Conservation (phyloP, 1,140 invertebrate genomes). For the Papilio machaon region DNA sequence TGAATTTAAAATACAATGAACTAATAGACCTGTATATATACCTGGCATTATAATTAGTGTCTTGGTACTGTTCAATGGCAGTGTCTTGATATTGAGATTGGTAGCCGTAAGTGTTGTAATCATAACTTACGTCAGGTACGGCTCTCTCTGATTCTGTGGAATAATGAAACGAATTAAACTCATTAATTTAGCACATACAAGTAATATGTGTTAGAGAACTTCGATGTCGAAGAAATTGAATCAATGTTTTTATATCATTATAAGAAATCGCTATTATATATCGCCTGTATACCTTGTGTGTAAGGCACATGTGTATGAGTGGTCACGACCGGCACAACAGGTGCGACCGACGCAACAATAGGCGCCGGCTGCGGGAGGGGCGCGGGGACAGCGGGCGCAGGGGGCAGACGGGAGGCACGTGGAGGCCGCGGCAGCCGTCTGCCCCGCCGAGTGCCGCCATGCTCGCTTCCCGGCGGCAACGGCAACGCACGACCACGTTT, state of each 20-base stretch:
- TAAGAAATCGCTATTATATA: too few species aligned
- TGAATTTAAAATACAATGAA: neutral
- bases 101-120: slow-evolving; percentile 64
- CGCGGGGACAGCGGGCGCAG: slow-evolving; percentile 42
- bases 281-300: slow-evolving; percentile 53
- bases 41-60: slow-evolving; percentile 73
- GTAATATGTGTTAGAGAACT: too few species aligned
- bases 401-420: slow-evolving; percentile 37
- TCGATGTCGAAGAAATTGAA: too few species aligned
- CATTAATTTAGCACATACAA: too few species aligned
- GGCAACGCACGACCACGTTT: slow-evolving; percentile 74
- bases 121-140: slow-evolving; percentile 64
- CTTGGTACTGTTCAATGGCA: slow-evolving; percentile 65
- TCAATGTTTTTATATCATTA: too few species aligned
- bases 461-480: slow-evolving; percentile 67
- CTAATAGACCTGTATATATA: slow-evolving; percentile 39
- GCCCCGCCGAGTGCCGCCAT: slow-evolving; percentile 60
- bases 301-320: slow-evolving; percentile 70
- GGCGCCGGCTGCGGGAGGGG: slow-evolving; percentile 39
- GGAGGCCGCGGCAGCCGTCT: slow-evolving; percentile 64
- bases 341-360: slow-evolving; percentile 43
- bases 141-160: slow-evolving; percentile 67
- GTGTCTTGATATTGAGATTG: slow-evolving; percentile 67
- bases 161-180: slow-evolving; percentile 4
- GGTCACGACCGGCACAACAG: slow-evolving; percentile 40